Evolutionary conservation across 2,797 vertebrate species (phyloP).

Genomic region (Acomys russatus): DNA sequence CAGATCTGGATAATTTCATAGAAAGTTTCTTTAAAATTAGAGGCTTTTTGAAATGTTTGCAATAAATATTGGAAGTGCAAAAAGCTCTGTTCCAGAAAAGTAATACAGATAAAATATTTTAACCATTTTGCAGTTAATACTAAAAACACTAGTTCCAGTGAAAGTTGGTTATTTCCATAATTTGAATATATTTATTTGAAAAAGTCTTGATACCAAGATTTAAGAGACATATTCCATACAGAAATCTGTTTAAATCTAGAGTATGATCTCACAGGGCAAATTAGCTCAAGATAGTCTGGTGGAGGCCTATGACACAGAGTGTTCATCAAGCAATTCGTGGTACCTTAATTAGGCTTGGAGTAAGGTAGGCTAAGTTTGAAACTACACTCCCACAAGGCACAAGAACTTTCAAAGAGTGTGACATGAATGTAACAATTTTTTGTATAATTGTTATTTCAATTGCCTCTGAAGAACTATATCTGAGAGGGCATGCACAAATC

Average conservation of each 20-base stretch:
- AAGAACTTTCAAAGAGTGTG: neutral
- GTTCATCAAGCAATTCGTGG: neutral
- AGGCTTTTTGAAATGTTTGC: neutral
- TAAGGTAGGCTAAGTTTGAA: slow-evolving; percentile 1
- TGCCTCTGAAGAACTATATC: neutral
- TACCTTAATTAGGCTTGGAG: neutral
- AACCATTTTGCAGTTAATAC: slow-evolving; percentile 10
- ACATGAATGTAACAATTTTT: neutral
- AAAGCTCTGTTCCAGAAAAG: slow-evolving; percentile 29
- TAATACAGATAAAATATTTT: neutral
- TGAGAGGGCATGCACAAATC: neutral
- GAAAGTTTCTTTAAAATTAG: slow-evolving; percentile 44
- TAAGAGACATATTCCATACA: neutral
- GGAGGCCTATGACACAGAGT: neutral
- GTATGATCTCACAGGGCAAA: neutral
- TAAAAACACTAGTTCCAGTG: neutral
- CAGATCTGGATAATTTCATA: neutral
- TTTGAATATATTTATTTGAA: slow-evolving; percentile 51
- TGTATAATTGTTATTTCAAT: slow-evolving; percentile 34
- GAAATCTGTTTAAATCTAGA: slow-evolving; percentile 27
- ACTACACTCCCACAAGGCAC: neutral
- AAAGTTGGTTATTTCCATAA: slow-evolving; percentile 40
- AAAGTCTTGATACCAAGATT: slow-evolving; percentile 25
- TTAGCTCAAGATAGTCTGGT: neutral
- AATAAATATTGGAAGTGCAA: neutral